Base-by-base conservation (phyloP, 2,797 vertebrate genomes). In the Sebastes jordani region DNA sequence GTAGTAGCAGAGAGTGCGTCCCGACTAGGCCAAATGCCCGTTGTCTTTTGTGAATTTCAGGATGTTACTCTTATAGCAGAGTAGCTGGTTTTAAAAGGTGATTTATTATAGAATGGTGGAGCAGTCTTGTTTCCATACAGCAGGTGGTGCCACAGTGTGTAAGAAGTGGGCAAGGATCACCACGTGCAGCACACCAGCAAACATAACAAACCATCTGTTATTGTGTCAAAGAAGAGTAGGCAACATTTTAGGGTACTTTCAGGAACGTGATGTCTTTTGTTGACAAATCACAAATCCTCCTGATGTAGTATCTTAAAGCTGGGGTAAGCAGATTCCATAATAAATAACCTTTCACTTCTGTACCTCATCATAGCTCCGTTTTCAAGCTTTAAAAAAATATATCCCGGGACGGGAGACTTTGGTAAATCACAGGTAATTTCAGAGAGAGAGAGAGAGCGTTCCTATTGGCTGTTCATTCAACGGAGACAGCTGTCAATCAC, bases 121-220 rank as follows among this genome's bases (percentile, higher is more conserved):
- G 82, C 64, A 79, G 66, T 82, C 4, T n/a, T 27, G 42, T 64
- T 76, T 71, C 29, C 23, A 5, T 36, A 25, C 91, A 91, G 22
- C 78, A 91, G 92, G 74, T 76, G 90, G 83, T 10, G 82, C 81
- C 79, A 87, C 16, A 64, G 8, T 16, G 59, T 70, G 32, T 84
- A 23, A 25, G 8, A 79, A 70, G 66, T 3, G 9, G 34, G 2
- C 0, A 25, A 27, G 1, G 23, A 25, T 38, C n/a, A 52, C 3
- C 32, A 27, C 58, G 32, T 60, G 7, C 18, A 64, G 34, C 59
- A 61, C 27, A 22, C 13, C 29, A 46, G 18, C 30, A 74, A 81
- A 71, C 54, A 54, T 22, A 54, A 54, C 49, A 52, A 22, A 22
- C 36, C n/a, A 27, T 68, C 55, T 74, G 82, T 29, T 78, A 11